Evolutionary conservation across 1,140 invertebrate genomes (phyloP).

Genomic region (Papilio glaucus): DNA sequence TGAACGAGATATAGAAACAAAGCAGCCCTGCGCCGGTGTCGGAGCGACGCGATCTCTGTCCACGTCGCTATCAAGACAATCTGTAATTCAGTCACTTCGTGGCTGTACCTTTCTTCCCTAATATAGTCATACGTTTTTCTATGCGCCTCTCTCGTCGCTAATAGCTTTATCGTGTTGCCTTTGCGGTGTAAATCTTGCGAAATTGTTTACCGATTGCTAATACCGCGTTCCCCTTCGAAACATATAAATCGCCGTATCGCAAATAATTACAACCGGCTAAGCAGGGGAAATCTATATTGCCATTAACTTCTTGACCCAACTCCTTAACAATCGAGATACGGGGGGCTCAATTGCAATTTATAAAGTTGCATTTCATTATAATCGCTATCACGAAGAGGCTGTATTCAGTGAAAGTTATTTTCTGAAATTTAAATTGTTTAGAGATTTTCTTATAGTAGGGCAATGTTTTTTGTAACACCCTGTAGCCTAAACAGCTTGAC

Average conservation of each 20-base stretch:
- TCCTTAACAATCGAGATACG: constrained; percentile 33
- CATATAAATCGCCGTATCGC: constrained; percentile 32
- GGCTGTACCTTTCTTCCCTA: constrained; percentile 33
- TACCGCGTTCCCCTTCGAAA: background rate
- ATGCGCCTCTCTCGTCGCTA: constrained; percentile 29
- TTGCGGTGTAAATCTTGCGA: constrained; percentile 31
- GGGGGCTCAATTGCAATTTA: constrained; percentile 19
- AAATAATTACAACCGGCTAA: constrained; percentile 34
- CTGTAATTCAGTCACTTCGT: constrained; percentile 37
- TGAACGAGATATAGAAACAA: too few relatives aligned
- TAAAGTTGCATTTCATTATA: constrained; percentile 29
- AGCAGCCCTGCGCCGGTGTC: constrained; percentile 37
- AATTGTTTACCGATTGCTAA: constrained; percentile 29
- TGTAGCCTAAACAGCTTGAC: too few relatives aligned
- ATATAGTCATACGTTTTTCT: constrained; percentile 37
- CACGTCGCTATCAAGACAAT: constrained; percentile 28
- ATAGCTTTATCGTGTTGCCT: constrained; percentile 37
- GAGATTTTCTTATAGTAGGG: background rate
- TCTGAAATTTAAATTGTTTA: background rate
- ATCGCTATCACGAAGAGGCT: background rate
- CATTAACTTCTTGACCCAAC: constrained; percentile 36
- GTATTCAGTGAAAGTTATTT: background rate
- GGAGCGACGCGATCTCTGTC: constrained; percentile 32
- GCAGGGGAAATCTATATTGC: constrained; percentile 33
- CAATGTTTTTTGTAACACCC: too few relatives aligned